Evolutionary conservation across 2,888 invertebrate species (phyloP).

Genomic region (Miltochrista miniata): DNA sequence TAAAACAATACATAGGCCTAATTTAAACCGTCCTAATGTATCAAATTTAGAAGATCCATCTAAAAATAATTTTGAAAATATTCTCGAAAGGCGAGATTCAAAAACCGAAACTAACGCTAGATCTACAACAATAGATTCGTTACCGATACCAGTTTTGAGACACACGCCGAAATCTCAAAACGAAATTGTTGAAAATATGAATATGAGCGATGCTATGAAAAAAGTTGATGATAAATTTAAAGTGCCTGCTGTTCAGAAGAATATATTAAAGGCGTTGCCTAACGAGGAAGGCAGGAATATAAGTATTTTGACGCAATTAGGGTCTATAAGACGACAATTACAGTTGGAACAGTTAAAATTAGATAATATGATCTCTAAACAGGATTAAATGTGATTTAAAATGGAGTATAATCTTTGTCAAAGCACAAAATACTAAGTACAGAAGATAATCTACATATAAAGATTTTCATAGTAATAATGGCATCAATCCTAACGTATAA

Average conservation of each 20-base stretch:
- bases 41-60: conserved; percentile 9
- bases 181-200: conserved; percentile 27
- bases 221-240: conserved; percentile 76
- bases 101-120: too few relatives aligned
- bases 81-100: too few relatives aligned
- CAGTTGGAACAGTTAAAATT: conserved; percentile 86
- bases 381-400: conserved; percentile 30
- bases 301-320: conserved; percentile 86
- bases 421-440: too few relatives aligned
- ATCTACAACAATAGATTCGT: conserved; percentile 21
- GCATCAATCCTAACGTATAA: too few relatives aligned
- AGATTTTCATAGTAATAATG: too few relatives aligned
- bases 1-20: conserved; percentile 7
- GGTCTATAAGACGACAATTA: conserved; percentile 86
- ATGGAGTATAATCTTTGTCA: neutral
- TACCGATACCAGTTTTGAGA: conserved; percentile 86
- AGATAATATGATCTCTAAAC: conserved; percentile 68
- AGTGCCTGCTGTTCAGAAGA: conserved; percentile 87
- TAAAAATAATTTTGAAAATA: conserved; percentile 7
- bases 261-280: conserved; percentile 76
- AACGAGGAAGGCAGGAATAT: conserved; percentile 77
- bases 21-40: conserved; percentile 10
- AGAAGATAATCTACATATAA: too few relatives aligned
- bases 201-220: conserved; percentile 68
- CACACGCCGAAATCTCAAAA: conserved; percentile 65